Conservation (phyloP, 2,113 vertebrate species). For the Edolisoma coerulescens region DNA sequence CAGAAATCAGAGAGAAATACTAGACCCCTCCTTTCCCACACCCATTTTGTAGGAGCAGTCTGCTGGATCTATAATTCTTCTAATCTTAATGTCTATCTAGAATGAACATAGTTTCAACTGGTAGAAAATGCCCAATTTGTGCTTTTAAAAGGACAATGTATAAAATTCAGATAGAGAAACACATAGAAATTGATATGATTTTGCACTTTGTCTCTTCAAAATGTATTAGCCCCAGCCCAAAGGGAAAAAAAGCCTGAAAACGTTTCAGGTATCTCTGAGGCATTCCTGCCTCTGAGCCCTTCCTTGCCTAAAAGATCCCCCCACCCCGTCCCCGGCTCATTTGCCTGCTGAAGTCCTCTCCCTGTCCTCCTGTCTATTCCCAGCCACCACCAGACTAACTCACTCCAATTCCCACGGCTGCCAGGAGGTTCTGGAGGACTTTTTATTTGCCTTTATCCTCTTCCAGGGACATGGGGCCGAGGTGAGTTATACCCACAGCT, state of each 20-base stretch:
- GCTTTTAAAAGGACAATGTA: background rate
- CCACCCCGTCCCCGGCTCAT: accelerated
- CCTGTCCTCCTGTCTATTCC: background rate
- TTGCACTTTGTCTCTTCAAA: background rate
- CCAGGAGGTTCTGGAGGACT: background rate
- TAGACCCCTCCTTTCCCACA: background rate
- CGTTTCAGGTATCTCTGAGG: background rate
- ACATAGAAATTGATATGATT: background rate
- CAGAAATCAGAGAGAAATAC: background rate
- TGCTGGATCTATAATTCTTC: background rate
- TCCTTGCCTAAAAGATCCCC: background rate
- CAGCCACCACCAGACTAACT: background rate
- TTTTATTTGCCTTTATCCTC: background rate
- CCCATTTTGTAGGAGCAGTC: background rate
- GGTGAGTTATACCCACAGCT: background rate
- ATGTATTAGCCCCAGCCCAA: background rate
- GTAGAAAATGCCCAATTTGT: background rate
- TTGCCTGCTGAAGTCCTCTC: background rate
- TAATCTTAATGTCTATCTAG: background rate
- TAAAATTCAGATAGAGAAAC: background rate
- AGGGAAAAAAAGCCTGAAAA: background rate
- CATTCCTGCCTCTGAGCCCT: background rate
- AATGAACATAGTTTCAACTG: background rate
- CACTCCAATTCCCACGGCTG: background rate
- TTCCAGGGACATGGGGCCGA: accelerated